Evolutionary conservation across 2,888 invertebrate species (phyloP), one percentile per base, ranked within the genome.

Genomic region (Colostygia pectinataria): DNA sequence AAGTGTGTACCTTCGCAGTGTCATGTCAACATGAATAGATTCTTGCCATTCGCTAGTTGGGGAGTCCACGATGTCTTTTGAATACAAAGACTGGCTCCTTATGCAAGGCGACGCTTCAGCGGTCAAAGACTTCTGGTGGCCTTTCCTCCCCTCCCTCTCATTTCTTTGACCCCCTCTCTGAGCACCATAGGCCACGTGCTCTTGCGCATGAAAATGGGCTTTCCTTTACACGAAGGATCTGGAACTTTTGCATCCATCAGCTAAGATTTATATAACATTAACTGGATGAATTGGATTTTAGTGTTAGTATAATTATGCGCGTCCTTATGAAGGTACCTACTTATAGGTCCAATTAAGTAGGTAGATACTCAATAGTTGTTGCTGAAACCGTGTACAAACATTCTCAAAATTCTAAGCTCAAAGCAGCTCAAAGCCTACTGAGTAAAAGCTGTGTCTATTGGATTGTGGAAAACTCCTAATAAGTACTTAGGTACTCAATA

Each of bases 191-290:
- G 60, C 72, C 78, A 78, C 80, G 79, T 76, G 79, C 74, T 74
- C 51, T 48, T 62, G 68, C 69, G 60, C 70, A 81, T 80, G 80
- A 85, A 88, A 85, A 85, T 83, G 74, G 75, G 50, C 77, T 82
- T 87, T 88, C 85, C 88, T n/a, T n/a, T n/a, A n/a, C 78, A 80
- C 70, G 86, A 88, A 87, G 61, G 57, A 61, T 74, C 84, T 83
- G 84, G 84, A 85, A 81, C 80, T 76, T 66, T 61, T 63, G 64
- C 67, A 59, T 59, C 29, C 18, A 41, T 48, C 43, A 50, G 36
- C 20, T n/a, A n/a, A n/a, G n/a, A n/a, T n/a, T n/a, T n/a, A n/a
- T n/a, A n/a, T n/a, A n/a, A n/a, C n/a, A n/a, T n/a, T n/a, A n/a
- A n/a, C n/a, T n/a, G n/a, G n/a, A n/a, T n/a, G n/a, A n/a, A n/a